These are phyloP conservation scores for Andrena fulva DNA, from an alignment of 2,888 invertebrate genomes.

Conservation along the genomic window DNA sequence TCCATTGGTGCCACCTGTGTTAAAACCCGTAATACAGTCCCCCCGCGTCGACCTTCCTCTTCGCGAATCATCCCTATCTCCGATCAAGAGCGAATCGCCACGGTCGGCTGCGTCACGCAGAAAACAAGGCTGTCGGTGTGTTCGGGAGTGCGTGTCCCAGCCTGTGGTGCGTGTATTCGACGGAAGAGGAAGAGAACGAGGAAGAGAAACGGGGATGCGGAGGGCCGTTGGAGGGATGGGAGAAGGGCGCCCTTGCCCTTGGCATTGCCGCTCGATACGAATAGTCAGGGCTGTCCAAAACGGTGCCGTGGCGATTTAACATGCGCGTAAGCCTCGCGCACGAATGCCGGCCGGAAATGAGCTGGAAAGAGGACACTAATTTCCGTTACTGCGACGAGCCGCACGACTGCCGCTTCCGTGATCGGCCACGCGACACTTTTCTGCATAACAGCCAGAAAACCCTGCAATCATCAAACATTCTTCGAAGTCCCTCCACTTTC, in stretches of 20 bases:
- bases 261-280: conserved; percentile 85
- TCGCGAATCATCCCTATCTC: conserved; percentile 32
- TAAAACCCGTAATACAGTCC: neutral
- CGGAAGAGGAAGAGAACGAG: conserved; percentile 74
- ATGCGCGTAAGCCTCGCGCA: conserved; percentile 70
- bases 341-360: conserved; percentile 57
- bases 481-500: neutral
- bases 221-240: conserved; percentile 71
- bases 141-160: conserved; percentile 37
- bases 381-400: conserved; percentile 50
- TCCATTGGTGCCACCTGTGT: neutral
- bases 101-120: conserved; percentile 24
- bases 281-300: conserved; percentile 84
- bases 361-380: conserved; percentile 59
- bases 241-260: conserved; percentile 84
- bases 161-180: conserved; percentile 52
- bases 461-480: neutral
- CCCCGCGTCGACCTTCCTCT: neutral
- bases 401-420: conserved; percentile 20
- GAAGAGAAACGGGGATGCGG: conserved; percentile 67
- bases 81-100: conserved; percentile 50
- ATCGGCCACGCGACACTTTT: neutral
- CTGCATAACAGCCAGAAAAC: neutral
- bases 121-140: conserved; percentile 21
- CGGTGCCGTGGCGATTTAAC: conserved; percentile 75